These are phyloP conservation scores for Peromyscus attwateri DNA, from an alignment of 2,797 vertebrate species.

Conservation along the genomic window DNA sequence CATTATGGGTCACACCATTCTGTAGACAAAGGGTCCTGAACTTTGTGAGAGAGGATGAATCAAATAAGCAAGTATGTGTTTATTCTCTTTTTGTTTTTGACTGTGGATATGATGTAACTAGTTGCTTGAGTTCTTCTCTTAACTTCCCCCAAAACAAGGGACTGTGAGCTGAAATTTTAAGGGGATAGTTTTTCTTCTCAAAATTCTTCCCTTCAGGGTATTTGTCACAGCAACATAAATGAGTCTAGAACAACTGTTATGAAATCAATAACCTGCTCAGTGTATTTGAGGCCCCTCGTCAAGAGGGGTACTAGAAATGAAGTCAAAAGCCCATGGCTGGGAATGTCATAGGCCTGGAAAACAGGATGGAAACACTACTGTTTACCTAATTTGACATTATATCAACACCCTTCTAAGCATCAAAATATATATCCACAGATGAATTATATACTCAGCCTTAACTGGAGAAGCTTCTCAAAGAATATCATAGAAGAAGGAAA, in stretches of 20 bases:
- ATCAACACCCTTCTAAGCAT: neutral
- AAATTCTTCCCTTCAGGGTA: neutral
- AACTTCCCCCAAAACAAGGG: neutral
- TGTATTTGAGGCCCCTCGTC: neutral
- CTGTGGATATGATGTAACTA: neutral
- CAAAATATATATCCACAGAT: neutral
- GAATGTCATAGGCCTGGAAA: neutral
- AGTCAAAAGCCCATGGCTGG: neutral
- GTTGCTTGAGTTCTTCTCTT: neutral
- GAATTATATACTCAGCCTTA: neutral
- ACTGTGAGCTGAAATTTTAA: neutral
- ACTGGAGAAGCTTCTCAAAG: neutral
- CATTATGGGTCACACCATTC: neutral
- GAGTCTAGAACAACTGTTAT: neutral
- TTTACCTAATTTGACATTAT: neutral
- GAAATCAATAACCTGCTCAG: neutral
- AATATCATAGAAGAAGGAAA: too few relatives aligned
- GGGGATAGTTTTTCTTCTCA: neutral
- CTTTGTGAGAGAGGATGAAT: neutral
- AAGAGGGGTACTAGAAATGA: too few relatives aligned
- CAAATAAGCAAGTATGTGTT: too few relatives aligned
- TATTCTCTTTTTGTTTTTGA: neutral
- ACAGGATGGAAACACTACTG: fast-evolving
- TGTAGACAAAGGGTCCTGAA: neutral
- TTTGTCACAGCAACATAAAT: neutral